Evolutionary conservation across 1,140 invertebrate species (phyloP), one percentile per base, ranked within the genome.

Genomic region (Drosophila novamexicana): DNA sequence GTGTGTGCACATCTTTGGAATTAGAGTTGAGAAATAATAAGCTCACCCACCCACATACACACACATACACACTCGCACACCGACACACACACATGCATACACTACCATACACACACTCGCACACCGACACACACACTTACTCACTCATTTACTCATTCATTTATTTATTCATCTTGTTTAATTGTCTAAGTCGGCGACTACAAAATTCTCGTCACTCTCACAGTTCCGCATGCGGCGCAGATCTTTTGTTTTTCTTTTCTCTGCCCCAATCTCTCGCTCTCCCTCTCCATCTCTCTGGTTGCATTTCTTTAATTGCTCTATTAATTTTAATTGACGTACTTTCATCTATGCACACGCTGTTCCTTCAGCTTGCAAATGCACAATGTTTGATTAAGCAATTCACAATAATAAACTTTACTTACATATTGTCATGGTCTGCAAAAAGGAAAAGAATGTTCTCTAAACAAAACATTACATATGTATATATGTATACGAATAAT

Each of bases 221-320:
- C 52, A 71, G 57, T 77, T 79, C 79, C 75, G 83, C 76, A 58
- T 71, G 68, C 64, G 75, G 29, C 40, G 39, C 45, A 64, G 37
- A 54, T 72, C 59, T 79, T 77, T 88, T 66, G 57, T 70, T 72
- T 77, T 65, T 29, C 52, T 71, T 39, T 63, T 57, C 56, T 68
- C 44, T 70, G 29, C 47, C 12, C 7, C 9, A 77, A 32, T 9
- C 50, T 37, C 34, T 88, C 66, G 66, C 58, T 64, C 37, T 64
- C n/a, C 16, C 40, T 58, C 36, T 52, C n/a, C 12, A 12, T 49
- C 16, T 22, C 10, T 10, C 29, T 64, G 79, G 63, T 62, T 83
- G 83, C 80, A 88, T 79, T 77, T 77, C 83, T 74, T 82, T 77
- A 88, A 88, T 88, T 89, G 84, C 89, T 88, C 80, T 88, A 88